phyloP scores from a whole-genome alignment of 2,113 vertebrate species.

The Protobothrops mucrosquamatus region DNA sequence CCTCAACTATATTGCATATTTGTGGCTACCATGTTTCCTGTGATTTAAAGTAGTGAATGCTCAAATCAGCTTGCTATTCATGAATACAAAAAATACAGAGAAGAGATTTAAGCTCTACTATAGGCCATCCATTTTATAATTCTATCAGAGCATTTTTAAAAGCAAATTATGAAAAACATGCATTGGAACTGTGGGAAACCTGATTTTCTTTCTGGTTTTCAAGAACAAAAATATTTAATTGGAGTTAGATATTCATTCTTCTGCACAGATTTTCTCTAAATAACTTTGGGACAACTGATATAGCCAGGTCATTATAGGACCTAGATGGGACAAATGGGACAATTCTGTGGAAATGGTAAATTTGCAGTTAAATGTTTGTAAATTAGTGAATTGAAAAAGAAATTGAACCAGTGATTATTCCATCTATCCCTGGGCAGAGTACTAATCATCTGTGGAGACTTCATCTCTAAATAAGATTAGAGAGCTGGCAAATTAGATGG shows the following conservation, averaged over 20 bases:
- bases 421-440: background rate
- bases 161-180: background rate
- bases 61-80: background rate
- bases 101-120: background rate
- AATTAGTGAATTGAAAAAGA: background rate
- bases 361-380: background rate
- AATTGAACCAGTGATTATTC: background rate
- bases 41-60: background rate
- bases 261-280: background rate
- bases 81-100: background rate
- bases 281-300: background rate
- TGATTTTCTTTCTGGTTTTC: background rate
- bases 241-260: background rate
- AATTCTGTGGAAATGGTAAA: background rate
- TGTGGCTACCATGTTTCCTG: background rate
- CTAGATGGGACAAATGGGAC: background rate
- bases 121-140: background rate
- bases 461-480: background rate
- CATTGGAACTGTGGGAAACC: background rate
- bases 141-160: background rate
- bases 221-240: background rate
- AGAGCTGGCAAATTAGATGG: background rate
- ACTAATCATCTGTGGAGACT: background rate
- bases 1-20: background rate
- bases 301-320: background rate